These are phyloP conservation scores for Bryconaethiops microstoma DNA, from an alignment of 2,797 vertebrate genomes.

Conservation along the genomic window DNA sequence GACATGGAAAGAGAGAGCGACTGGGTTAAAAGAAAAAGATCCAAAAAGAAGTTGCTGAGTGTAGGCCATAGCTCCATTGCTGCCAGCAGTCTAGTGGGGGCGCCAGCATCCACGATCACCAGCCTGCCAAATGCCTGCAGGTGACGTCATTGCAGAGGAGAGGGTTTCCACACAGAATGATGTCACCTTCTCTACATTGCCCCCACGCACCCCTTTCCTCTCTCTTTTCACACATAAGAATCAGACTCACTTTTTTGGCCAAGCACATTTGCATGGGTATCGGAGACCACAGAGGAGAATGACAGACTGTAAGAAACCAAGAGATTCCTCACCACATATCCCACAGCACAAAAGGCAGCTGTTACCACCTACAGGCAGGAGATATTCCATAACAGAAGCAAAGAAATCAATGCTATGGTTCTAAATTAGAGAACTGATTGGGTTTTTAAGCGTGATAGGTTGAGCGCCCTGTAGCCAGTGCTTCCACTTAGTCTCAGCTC, in stretches of 20 bases:
- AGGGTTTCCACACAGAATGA: slow-evolving; percentile 65
- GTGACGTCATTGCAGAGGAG: slow-evolving; percentile 62
- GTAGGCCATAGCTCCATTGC: slow-evolving; percentile 43
- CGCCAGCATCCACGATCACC: slow-evolving; percentile 31
- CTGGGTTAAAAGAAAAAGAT: not conserved
- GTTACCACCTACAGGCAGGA: too few species aligned
- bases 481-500: slow-evolving; percentile 22
- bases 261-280: not conserved
- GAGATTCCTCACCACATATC: not conserved
- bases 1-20: not conserved
- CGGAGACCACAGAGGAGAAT: not conserved
- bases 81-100: slow-evolving; percentile 40
- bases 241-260: slow-evolving; percentile 5
- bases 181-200: slow-evolving; percentile 54
- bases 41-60: slow-evolving; percentile 15
- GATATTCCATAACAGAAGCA: not conserved
- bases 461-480: slow-evolving; percentile 14
- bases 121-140: slow-evolving; percentile 41
- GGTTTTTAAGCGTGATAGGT: slow-evolving; percentile 10
- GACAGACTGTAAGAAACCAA: not conserved
- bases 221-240: slow-evolving; percentile 34
- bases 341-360: not conserved
- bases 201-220: slow-evolving; percentile 19
- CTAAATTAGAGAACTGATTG: slow-evolving; percentile 8
- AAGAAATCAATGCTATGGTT: slow-evolving; percentile 10